A percentile compares a stretch with the other conserved stretches of the same genome.
These are phyloP conservation scores for Lepidurus packardi DNA, from an alignment of 1,140 invertebrate species.

Conservation along the genomic window DNA sequence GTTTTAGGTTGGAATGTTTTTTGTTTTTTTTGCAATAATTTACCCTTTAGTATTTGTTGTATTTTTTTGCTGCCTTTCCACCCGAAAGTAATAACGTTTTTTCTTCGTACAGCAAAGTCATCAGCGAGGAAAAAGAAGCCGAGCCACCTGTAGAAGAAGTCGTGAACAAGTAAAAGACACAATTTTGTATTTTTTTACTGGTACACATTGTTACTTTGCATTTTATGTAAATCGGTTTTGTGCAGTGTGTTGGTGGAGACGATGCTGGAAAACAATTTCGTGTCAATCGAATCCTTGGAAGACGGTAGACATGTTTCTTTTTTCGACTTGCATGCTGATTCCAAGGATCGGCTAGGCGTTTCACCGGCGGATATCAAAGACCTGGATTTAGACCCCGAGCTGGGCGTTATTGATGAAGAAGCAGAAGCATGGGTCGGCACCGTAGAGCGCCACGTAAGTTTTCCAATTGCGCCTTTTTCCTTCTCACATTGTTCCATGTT, in stretches of 20 bases:
- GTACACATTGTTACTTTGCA: slow-evolving; percentile 49
- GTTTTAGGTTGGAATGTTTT: slow-evolving; percentile 24
- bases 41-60: slow-evolving; percentile 4
- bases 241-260: slow-evolving; percentile 6
- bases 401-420: slow-evolving; percentile 72
- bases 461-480: slow-evolving; percentile 24
- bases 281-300: slow-evolving; percentile 55
- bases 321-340: slow-evolving; percentile 32
- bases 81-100: not conserved
- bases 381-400: slow-evolving; percentile 62
- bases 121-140: slow-evolving; percentile 57
- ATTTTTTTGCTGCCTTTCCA: not conserved
- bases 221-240: not conserved
- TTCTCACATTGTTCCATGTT: not conserved
- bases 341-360: slow-evolving; percentile 45
- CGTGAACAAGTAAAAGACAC: slow-evolving; percentile 53
- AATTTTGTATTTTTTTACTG: slow-evolving; percentile 40
- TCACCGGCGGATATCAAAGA: slow-evolving; percentile 43
- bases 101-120: slow-evolving; percentile 52
- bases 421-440: slow-evolving; percentile 86
- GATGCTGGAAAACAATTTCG: slow-evolving; percentile 47
- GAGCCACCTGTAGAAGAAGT: slow-evolving; percentile 44
- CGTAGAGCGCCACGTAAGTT: slow-evolving; percentile 67
- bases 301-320: slow-evolving; percentile 45
- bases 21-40: not conserved